Evolutionary conservation across 2,113 vertebrate genomes (phyloP).

Genomic region (Macquaria ambigua): DNA sequence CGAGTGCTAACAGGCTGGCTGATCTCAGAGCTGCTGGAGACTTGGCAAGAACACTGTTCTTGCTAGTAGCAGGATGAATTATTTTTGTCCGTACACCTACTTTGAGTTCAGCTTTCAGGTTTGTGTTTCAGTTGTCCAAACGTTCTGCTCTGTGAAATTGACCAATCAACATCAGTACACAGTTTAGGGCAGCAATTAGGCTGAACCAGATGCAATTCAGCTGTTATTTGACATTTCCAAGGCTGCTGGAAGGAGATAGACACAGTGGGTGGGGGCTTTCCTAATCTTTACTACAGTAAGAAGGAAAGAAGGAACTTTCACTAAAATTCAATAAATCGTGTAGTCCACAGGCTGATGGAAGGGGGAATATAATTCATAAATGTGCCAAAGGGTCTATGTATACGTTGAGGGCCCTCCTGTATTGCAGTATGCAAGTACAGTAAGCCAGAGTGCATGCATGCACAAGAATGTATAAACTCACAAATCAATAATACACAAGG

Average conservation of each 20-base stretch:
- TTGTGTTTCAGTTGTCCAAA: background rate
- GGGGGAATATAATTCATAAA: background rate
- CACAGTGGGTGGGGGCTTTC: background rate
- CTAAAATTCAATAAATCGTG: background rate
- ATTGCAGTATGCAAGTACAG: background rate
- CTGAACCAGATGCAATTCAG: background rate
- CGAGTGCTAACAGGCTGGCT: constrained; percentile 41
- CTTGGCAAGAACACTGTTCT: constrained; percentile 22
- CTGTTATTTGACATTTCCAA: background rate
- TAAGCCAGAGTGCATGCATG: constrained; percentile 21
- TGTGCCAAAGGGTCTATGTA: background rate
- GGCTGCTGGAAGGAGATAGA: background rate
- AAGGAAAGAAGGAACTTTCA: background rate
- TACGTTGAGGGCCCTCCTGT: background rate
- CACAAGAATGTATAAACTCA: background rate
- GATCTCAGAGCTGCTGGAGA: constrained; percentile 49
- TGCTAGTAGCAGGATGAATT: constrained; percentile 2
- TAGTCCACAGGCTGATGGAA: background rate
- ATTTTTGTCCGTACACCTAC: constrained; percentile 5
- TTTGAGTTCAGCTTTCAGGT: constrained; percentile 17
- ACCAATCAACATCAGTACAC: background rate
- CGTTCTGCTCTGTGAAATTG: background rate
- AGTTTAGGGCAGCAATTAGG: background rate
- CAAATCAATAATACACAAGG: constrained; percentile 50
- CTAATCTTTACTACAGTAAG: background rate